Conservation (phyloP, 2,888 invertebrate species). For the Tanaodytes sp. region DNA sequence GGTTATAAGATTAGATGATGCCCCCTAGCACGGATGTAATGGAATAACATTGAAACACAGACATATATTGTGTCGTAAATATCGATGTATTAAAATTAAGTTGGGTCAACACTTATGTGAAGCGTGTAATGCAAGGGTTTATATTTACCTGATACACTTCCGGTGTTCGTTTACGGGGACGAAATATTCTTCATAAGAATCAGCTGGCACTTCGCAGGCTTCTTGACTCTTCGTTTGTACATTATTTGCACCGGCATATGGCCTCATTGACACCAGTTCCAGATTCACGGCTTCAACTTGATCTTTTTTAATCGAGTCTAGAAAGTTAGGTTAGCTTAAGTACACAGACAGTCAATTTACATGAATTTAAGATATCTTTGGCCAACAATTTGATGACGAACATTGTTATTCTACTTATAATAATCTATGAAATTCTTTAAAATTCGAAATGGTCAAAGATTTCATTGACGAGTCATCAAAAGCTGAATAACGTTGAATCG, state of each 20-base stretch:
- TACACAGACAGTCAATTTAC: too few species aligned
- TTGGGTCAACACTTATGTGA: constrained; percentile 7
- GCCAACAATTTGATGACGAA: too few species aligned
- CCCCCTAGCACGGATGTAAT: constrained; percentile 17
- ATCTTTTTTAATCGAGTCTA: constrained; percentile 68
- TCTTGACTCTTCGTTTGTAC: constrained; percentile 70
- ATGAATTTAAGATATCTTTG: too few species aligned
- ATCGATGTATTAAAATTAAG: constrained; percentile 5
- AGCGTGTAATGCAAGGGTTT: constrained; percentile 2
- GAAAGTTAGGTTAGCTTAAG: constrained; percentile 11
- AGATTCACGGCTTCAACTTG: constrained; percentile 83
- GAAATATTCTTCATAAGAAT: constrained; percentile 88
- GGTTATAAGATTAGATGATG: constrained; percentile 41
- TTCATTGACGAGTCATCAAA: too few species aligned
- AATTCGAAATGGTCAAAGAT: too few species aligned
- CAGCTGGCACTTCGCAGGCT: constrained; percentile 75
- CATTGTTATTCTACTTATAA: too few species aligned
- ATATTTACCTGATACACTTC: constrained; percentile 87
- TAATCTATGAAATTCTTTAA: too few species aligned
- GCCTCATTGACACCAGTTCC: constrained; percentile 84
- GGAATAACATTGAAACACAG: constrained; percentile 41
- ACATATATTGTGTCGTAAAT: constrained; percentile 11
- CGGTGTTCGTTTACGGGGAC: constrained; percentile 89
- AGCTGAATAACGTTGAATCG: too few species aligned
- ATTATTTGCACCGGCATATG: constrained; percentile 76